phyloP scores from a whole-genome alignment of 92 coral and sea anemone species.

The Scolanthus callimorphus region DNA sequence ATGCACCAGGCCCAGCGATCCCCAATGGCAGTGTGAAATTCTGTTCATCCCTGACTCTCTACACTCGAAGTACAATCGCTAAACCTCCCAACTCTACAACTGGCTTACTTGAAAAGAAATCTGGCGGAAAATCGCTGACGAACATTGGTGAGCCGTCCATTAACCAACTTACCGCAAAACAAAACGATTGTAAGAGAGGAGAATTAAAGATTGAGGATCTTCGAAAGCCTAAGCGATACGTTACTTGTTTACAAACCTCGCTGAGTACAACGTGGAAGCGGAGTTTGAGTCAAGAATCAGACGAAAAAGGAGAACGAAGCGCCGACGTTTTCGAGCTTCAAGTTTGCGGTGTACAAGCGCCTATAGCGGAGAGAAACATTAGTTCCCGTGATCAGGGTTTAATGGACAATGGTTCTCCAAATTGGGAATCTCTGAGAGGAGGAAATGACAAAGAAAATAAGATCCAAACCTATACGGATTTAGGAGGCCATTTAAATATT shows the following conservation, averaged over 20 bases:
- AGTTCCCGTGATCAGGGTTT: not conserved
- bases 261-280: slow-evolving; percentile 62
- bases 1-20: slow-evolving; percentile 17
- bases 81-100: slow-evolving; percentile 15
- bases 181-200: slow-evolving; percentile 5
- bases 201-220: slow-evolving; percentile 1
- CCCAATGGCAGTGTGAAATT: slow-evolving; percentile 13
- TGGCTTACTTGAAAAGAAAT: slow-evolving; percentile 19
- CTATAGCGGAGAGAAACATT: not conserved
- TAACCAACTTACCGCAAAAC: slow-evolving; percentile 3
- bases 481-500: slow-evolving; percentile 2
- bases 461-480: not conserved
- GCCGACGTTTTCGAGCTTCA: not conserved
- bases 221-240: slow-evolving; percentile 20
- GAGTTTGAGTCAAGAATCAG: slow-evolving; percentile 20
- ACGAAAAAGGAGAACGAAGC: slow-evolving; percentile 9
- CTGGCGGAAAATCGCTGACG: slow-evolving; percentile 24
- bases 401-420: slow-evolving; percentile 2
- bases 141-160: slow-evolving; percentile 10
- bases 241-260: slow-evolving; percentile 58
- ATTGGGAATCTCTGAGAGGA: slow-evolving; percentile 1
- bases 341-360: not conserved
- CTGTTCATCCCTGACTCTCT: slow-evolving; percentile 34
- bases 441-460: slow-evolving; percentile 1
- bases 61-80: slow-evolving; percentile 14